Evolutionary conservation across 1,140 invertebrate species (phyloP).

Genomic region (Caenorhabditis brenneri): DNA sequence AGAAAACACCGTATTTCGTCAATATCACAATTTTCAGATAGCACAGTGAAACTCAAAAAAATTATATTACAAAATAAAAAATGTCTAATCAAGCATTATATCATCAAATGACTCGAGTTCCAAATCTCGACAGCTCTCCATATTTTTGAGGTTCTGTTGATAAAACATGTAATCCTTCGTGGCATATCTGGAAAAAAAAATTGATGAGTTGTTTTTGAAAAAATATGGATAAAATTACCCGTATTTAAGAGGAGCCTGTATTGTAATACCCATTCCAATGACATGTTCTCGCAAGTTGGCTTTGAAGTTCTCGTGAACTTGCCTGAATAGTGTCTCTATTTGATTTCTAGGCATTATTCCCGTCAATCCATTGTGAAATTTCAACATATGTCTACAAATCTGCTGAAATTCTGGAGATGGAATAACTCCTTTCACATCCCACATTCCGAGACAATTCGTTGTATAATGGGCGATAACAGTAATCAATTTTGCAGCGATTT

Average conservation of each 20-base stretch:
- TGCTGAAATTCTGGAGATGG: constrained; percentile 89
- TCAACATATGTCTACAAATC: constrained; percentile 85
- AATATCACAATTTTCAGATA: background rate
- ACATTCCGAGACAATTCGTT: constrained; percentile 72
- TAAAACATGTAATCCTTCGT: constrained; percentile 94
- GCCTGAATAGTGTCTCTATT: constrained; percentile 78
- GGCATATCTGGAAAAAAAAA: constrained; percentile 78
- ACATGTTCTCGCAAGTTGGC: constrained; percentile 83
- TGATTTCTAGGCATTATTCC: constrained; percentile 72
- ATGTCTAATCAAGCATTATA: constrained; percentile 36
- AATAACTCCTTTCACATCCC: constrained; percentile 92
- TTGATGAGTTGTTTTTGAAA: constrained; percentile 47
- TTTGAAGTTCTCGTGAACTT: constrained; percentile 86
- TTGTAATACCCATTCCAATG: constrained; percentile 84
- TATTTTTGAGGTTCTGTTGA: constrained; percentile 84
- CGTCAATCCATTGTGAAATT: constrained; percentile 86
- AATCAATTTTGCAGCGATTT: constrained; percentile 88
- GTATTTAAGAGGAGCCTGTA: constrained; percentile 92
- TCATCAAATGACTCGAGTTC: constrained; percentile 51
- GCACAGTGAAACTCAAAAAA: background rate
- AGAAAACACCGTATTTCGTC: background rate
- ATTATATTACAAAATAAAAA: background rate
- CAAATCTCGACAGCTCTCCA: constrained; percentile 74
- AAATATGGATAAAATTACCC: constrained; percentile 75
- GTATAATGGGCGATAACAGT: constrained; percentile 79